A percentile compares a stretch with the other conserved stretches of the same genome.
phyloP scores from a whole-genome alignment of 2,888 invertebrate species.

The Amphiduros pacificus region DNA sequence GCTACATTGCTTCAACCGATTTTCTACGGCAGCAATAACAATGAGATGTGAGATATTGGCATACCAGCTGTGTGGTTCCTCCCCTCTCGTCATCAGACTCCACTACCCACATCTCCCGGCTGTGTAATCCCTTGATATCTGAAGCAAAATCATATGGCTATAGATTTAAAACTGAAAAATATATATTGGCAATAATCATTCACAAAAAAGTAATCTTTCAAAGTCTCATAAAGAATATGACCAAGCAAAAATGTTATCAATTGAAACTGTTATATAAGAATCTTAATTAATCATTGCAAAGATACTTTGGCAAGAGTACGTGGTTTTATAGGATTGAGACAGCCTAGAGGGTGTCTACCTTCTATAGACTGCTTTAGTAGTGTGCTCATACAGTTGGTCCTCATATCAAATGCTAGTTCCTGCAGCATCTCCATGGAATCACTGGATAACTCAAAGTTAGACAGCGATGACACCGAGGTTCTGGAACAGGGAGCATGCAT shows the following conservation, averaged over 20 bases:
- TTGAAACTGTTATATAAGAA: too few relatives aligned
- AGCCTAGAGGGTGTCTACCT: too few relatives aligned
- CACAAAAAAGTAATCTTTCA: too few relatives aligned
- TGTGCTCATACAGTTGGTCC: conserved; percentile 81
- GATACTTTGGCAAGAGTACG: too few relatives aligned
- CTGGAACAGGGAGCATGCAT: too few relatives aligned
- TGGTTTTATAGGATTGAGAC: too few relatives aligned
- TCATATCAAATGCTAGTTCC: conserved; percentile 81
- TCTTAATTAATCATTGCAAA: too few relatives aligned
- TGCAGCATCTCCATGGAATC: conserved; percentile 85
- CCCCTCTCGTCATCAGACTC: conserved; percentile 82
- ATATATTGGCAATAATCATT: not conserved
- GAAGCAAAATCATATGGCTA: conserved; percentile 2
- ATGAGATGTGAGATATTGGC: conserved; percentile 30
- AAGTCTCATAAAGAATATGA: too few relatives aligned
- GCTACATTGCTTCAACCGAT: too few relatives aligned
- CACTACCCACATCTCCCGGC: conserved; percentile 80
- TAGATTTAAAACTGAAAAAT: not conserved
- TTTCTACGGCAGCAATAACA: too few relatives aligned
- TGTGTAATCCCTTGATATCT: conserved; percentile 52
- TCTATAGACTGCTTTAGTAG: conserved; percentile 83
- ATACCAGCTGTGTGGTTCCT: conserved; percentile 80
- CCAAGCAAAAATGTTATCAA: too few relatives aligned
- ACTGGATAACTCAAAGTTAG: conserved; percentile 82
- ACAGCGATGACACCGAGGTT: conserved; percentile 75